Evolutionary conservation across 1,140 invertebrate species (phyloP).

Genomic region (Adelges cooleyi): DNA sequence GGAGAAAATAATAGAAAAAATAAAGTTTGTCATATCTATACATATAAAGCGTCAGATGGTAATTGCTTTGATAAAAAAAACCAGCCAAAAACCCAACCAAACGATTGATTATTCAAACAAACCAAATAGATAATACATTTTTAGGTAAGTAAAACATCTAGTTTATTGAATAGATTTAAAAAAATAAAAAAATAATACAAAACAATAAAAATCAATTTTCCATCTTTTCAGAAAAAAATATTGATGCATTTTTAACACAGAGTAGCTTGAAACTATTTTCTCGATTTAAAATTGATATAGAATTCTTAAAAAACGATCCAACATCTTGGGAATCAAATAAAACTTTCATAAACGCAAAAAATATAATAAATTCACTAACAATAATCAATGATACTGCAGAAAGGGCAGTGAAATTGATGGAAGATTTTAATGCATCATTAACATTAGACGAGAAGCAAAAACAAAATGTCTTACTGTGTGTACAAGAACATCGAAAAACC

Average conservation of each 20-base stretch:
- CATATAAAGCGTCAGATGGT: background rate
- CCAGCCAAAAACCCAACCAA: background rate
- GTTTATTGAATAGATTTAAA: background rate
- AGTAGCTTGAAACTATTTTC: no score
- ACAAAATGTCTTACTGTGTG: constrained; percentile 16
- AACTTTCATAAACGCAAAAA: background rate
- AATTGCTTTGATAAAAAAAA: constrained; percentile 5
- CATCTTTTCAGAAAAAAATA: background rate
- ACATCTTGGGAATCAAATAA: background rate
- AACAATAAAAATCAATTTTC: background rate
- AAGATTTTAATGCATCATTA: constrained; percentile 17
- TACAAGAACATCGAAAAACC: constrained; percentile 7
- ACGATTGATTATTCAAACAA: background rate
- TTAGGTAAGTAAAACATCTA: background rate
- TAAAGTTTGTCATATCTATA: no score
- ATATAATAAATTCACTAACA: constrained; percentile 12
- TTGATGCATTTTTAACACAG: background rate
- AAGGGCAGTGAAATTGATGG: constrained; percentile 26
- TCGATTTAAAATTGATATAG: no score
- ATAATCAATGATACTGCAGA: constrained; percentile 29
- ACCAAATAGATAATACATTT: background rate
- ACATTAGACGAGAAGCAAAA: constrained; percentile 26
- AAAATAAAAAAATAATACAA: background rate
- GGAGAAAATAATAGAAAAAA: no score
- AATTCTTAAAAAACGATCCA: background rate